Evolutionary conservation across 2,888 invertebrate species (phyloP).

Genomic region (Diogma glabrata): DNA sequence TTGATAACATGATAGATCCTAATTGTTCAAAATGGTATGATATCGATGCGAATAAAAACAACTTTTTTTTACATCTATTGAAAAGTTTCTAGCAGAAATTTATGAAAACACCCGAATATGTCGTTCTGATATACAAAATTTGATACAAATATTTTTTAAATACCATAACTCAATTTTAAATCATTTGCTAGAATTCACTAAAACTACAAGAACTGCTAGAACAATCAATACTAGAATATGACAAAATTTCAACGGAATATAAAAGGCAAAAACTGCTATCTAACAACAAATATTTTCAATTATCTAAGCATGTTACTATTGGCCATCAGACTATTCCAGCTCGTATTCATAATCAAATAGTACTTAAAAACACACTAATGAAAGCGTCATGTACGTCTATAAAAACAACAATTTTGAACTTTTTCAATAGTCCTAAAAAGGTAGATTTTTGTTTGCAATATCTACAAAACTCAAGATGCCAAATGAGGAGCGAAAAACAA

Average conservation of each 20-base stretch:
- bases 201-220: neutral
- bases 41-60: neutral
- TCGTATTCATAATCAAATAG: neutral
- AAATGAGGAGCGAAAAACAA: neutral
- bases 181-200: neutral
- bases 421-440: neutral
- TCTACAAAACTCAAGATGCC: neutral
- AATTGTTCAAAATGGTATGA: too few species aligned
- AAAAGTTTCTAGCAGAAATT: neutral
- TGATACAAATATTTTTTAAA: neutral
- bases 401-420: neutral
- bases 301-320: neutral
- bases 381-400: neutral
- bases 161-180: neutral
- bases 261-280: neutral
- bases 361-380: neutral
- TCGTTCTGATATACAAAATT: neutral
- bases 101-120: neutral
- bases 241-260: neutral
- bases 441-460: neutral
- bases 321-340: neutral
- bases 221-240: neutral
- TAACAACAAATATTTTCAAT: neutral
- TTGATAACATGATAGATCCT: too few species aligned
- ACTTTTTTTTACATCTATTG: neutral